phyloP scores from a whole-genome alignment of 2,797 vertebrate genomes.

The Rhinoraja longicauda region DNA sequence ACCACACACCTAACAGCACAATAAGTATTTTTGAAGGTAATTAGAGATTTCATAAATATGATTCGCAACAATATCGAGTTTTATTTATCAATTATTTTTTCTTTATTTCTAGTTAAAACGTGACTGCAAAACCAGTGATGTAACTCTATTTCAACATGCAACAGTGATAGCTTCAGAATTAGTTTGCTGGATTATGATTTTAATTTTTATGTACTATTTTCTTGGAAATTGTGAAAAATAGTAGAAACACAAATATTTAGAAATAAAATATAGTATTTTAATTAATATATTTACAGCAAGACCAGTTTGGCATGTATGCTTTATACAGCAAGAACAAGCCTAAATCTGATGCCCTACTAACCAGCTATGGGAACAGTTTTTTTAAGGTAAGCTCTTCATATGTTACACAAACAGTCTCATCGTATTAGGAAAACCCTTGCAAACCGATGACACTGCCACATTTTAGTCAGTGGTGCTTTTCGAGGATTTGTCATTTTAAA shows the following conservation, averaged over 20 bases:
- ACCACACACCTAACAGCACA: background rate
- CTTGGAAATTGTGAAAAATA: background rate
- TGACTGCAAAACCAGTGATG: background rate
- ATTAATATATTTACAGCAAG: conserved; percentile 62
- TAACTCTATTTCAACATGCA: background rate
- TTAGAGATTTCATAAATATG: background rate
- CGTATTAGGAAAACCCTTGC: background rate
- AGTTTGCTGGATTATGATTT: background rate
- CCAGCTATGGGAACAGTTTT: conserved; percentile 78
- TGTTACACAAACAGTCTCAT: background rate
- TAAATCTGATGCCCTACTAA: conserved; percentile 76
- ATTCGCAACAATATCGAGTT: background rate
- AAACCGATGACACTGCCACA: background rate
- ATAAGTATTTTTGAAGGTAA: background rate
- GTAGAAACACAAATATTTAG: background rate
- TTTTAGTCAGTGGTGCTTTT: background rate
- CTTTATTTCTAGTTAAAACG: background rate
- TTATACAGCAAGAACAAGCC: conserved; percentile 97
- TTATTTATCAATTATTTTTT: background rate
- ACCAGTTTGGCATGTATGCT: conserved; percentile 86
- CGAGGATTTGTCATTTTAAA: background rate
- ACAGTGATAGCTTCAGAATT: background rate
- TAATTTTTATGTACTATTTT: background rate
- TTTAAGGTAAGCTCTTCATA: conserved; percentile 71
- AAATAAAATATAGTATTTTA: background rate